These are phyloP conservation scores for Poecilia picta DNA, from an alignment of 2,797 vertebrate species.

Conservation along the genomic window DNA sequence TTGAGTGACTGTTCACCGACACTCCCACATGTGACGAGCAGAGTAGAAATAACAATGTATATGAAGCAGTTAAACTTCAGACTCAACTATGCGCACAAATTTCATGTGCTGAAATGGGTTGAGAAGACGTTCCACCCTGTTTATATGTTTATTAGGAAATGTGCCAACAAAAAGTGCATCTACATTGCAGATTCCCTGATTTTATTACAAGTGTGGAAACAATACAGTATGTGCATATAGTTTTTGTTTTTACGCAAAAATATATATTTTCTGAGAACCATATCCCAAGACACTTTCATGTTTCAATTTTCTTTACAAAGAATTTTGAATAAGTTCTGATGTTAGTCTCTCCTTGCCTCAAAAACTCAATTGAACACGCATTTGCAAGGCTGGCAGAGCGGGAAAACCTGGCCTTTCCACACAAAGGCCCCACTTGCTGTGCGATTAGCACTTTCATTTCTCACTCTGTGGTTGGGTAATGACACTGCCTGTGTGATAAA, in stretches of 20 bases:
- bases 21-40: slow-evolving; percentile 43
- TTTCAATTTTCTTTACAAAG: slow-evolving; percentile 13
- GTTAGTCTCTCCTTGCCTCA: slow-evolving; percentile 47
- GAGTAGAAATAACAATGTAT: slow-evolving; percentile 61
- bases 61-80: slow-evolving; percentile 36
- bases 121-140: slow-evolving; percentile 47
- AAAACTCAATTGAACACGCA: slow-evolving; percentile 58
- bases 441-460: slow-evolving; percentile 92
- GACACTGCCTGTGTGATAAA: slow-evolving; percentile 92
- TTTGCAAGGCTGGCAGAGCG: slow-evolving; percentile 62
- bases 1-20: slow-evolving; percentile 53
- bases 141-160: slow-evolving; percentile 1
- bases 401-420: slow-evolving; percentile 81
- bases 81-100: slow-evolving; percentile 42
- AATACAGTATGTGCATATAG: not conserved
- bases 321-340: slow-evolving; percentile 45
- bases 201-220: not conserved
- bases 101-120: slow-evolving; percentile 37
- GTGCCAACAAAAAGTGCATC: slow-evolving; percentile 6
- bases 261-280: slow-evolving; percentile 11
- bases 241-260: slow-evolving; percentile 4
- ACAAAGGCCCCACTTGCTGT: slow-evolving; percentile 80
- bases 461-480: slow-evolving; percentile 92
- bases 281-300: slow-evolving; percentile 15
- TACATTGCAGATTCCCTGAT: not conserved